Evolutionary conservation across 1,140 invertebrate species (phyloP).

Genomic region (Globodera rostochiensis): DNA sequence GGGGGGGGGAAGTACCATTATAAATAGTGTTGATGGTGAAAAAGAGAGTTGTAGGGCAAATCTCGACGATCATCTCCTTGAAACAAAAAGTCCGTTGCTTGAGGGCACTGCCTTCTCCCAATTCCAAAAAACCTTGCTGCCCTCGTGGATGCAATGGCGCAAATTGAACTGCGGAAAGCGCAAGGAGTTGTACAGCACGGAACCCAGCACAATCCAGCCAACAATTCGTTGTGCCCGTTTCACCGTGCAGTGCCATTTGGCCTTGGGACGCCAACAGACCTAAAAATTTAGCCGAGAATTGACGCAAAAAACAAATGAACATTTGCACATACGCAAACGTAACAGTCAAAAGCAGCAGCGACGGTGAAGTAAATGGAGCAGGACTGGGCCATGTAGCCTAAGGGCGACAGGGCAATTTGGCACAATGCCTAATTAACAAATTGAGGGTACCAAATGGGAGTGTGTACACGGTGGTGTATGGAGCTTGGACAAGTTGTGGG

Average conservation of each 20-base stretch:
- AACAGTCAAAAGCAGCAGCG: constrained; percentile 64
- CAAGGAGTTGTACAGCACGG: constrained; percentile 64
- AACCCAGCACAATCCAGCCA: constrained; percentile 44
- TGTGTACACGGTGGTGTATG: constrained; percentile 57
- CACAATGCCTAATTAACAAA: not conserved
- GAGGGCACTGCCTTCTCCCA: no score
- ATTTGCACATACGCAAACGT: constrained; percentile 51
- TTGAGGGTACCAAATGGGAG: constrained; percentile 12
- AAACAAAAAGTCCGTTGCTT: constrained; percentile 28
- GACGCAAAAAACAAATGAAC: not conserved
- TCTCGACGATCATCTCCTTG: constrained; percentile 63
- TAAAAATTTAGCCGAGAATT: constrained; percentile 16
- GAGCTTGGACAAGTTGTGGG: constrained; percentile 56
- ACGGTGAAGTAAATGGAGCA: constrained; percentile 64
- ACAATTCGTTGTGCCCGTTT: constrained; percentile 54
- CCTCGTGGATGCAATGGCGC: constrained; percentile 60
- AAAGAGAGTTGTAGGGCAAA: constrained; percentile 62
- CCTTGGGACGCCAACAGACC: constrained; percentile 53
- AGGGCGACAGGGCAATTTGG: constrained; percentile 1
- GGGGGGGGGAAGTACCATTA: constrained; percentile 32
- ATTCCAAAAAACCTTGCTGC: constrained; percentile 58
- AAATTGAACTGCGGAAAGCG: constrained; percentile 65
- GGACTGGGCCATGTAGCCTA: constrained; percentile 64
- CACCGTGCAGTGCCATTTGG: constrained; percentile 54
- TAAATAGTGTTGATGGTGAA: constrained; percentile 62